phyloP scores from a whole-genome alignment of 2,797 vertebrate species.

The Enteromius fasciolatus region DNA sequence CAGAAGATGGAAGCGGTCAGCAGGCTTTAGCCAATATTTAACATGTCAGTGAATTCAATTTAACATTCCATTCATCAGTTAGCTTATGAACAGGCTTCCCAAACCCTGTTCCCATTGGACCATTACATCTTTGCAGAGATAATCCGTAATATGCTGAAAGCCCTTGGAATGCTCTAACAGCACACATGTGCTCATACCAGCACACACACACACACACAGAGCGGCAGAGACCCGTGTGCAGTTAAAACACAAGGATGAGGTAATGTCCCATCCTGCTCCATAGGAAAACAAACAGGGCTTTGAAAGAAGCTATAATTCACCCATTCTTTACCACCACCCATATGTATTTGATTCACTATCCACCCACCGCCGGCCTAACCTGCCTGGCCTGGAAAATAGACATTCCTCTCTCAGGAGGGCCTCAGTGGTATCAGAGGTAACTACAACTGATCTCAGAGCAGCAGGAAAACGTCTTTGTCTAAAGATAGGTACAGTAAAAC shows the following conservation, averaged over 20 bases:
- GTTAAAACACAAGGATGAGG: slow-evolving; percentile 48
- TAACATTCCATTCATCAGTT: slow-evolving; percentile 57
- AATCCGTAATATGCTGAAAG: slow-evolving; percentile 49
- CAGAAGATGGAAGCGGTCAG: slow-evolving; percentile 28
- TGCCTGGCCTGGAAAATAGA: slow-evolving; percentile 34
- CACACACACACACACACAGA: not conserved
- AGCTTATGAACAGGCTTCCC: slow-evolving; percentile 49
- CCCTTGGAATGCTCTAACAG: slow-evolving; percentile 50
- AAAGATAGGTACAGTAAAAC: slow-evolving; percentile 12
- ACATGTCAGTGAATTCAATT: slow-evolving; percentile 50
- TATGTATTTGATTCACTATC: slow-evolving; percentile 31
- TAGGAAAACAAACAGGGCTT: slow-evolving; percentile 47
- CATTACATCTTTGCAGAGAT: slow-evolving; percentile 33
- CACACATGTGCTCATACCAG: slow-evolving; percentile 18
- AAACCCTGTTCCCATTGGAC: slow-evolving; percentile 40
- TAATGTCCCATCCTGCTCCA: slow-evolving; percentile 34
- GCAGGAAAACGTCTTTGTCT: not conserved
- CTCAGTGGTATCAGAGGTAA: slow-evolving; percentile 17
- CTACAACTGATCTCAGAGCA: slow-evolving; percentile 29
- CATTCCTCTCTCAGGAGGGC: slow-evolving; percentile 37
- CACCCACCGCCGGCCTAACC: slow-evolving; percentile 8
- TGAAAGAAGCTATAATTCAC: slow-evolving; percentile 38
- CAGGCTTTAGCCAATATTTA: slow-evolving; percentile 41
- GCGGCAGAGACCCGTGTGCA: slow-evolving; percentile 22
- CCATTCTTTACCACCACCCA: slow-evolving; percentile 15